Percentiles rank a stretch among this genome's conserved stretches.
phyloP scores from a whole-genome alignment of 2,888 invertebrate genomes.

The Tuberolachnus salignus region DNA sequence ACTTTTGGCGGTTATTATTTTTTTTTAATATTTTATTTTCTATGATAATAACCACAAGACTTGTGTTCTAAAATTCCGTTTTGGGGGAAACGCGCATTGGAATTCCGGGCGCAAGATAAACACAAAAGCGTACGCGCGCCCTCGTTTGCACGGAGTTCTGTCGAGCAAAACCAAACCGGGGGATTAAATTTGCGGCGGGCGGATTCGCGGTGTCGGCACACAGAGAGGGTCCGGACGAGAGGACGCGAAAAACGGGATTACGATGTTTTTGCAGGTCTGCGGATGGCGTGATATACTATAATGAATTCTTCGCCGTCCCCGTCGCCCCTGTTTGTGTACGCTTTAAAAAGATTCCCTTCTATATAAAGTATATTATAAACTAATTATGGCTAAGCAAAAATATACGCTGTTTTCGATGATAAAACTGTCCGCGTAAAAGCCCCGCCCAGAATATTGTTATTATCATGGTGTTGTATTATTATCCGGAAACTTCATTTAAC shows the following conservation, averaged over 20 bases:
- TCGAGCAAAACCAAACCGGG: conserved; percentile 38
- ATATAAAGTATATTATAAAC: conserved; percentile 6
- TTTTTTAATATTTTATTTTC: conserved; percentile 11
- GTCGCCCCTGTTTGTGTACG: neutral
- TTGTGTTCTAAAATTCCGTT: conserved; percentile 15
- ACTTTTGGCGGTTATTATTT: neutral
- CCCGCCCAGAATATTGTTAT: neutral
- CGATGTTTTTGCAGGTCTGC: conserved; percentile 25
- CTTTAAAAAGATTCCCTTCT: conserved; percentile 12
- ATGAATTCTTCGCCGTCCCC: conserved; percentile 38
- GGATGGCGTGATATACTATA: conserved; percentile 35
- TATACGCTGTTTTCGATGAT: conserved; percentile 34
- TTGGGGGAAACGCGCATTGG: conserved; percentile 22
- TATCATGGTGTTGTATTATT: conserved; percentile 3
- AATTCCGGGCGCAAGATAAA: conserved; percentile 32
- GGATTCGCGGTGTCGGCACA: neutral
- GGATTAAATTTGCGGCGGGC: conserved; percentile 46
- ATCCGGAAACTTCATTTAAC: conserved; percentile 17
- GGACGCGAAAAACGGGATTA: conserved; percentile 22
- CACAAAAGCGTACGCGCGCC: conserved; percentile 19
- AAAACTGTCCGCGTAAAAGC: conserved; percentile 41
- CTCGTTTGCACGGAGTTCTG: conserved; percentile 7
- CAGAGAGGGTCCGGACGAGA: neutral
- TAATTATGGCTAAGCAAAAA: conserved; percentile 36
- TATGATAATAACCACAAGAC: no score